Evolutionary conservation across 2,113 vertebrate genomes (phyloP), one percentile per base, ranked within the genome.

Genomic region (Erpornis zantholeuca): DNA sequence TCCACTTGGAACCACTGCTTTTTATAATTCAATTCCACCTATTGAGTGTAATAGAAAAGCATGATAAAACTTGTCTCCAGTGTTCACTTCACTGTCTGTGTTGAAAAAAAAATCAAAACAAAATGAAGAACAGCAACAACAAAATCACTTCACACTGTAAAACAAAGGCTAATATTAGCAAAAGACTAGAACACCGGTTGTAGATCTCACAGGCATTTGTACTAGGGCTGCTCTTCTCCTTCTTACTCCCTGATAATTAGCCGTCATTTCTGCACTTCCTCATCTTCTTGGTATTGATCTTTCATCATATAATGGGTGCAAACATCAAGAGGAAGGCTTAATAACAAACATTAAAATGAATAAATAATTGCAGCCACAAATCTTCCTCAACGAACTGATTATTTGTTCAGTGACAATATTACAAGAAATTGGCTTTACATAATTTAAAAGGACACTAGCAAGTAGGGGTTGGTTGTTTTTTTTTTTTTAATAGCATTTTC

Each of bases 341-440:
- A 97, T 97, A 98, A 96, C 95, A 97, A 97, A 96, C 92, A 97
- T 95, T 97, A 96, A 97, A 98, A 97, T 97, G 96, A 98, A 98
- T 98, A 98, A 98, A 97, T 98, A 97, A 98, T 98, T 98, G 92
- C 72, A 97, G 75, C 63, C 92, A 97, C 97, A 97, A 97, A 97
- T 98, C 97, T 98, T 97, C 64, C 59, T 97, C 92, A 97, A 96
- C 63, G 45, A 95, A 97, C 83, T 93, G 93, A 96, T 96, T 98
- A 97, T 98, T 97, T 98, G 97, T 96, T 97, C 93, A 97, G 94
- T 96, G 94, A 94, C 93, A 97, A 95, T 96, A 96, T 96, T 98
- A 97, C 92, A 97, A 92, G 88, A 96, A 97, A 98, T 38, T 73
- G 96, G 93, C 44, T 96, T 97, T 97, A 97, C 92, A 97, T 97